A percentile compares a stretch with the other conserved stretches of the same genome.
Evolutionary conservation across 2,797 vertebrate species (phyloP).

Genomic region (Scarus forsteni): DNA sequence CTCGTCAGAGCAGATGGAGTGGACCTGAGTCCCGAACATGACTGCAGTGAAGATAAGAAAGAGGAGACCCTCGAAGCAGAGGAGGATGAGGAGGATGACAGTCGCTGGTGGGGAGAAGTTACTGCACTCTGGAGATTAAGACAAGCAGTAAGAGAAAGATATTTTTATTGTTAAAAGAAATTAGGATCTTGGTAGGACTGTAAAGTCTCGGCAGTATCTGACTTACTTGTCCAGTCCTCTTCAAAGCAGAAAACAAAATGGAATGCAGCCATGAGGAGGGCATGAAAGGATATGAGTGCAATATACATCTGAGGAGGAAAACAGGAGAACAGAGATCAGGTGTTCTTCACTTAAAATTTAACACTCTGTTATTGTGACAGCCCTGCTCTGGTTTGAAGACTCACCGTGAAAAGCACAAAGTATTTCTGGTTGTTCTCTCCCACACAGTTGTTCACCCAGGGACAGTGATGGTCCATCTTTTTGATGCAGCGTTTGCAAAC

Average conservation of each 20-base stretch:
- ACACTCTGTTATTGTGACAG: neutral
- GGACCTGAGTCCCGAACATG: constrained; percentile 98
- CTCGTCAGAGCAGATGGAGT: constrained; percentile 97
- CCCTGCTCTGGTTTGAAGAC: constrained; percentile 58
- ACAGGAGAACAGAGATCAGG: constrained; percentile 50
- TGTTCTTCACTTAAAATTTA: neutral
- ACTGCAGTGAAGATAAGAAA: constrained; percentile 98
- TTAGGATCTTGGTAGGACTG: neutral
- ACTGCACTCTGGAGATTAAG: constrained; percentile 90
- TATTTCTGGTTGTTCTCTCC: constrained; percentile 99
- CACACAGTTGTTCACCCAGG: constrained; percentile 99
- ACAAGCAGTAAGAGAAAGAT: neutral
- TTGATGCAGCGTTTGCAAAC: constrained; percentile 98
- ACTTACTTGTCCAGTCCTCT: constrained; percentile 98
- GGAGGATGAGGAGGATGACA: constrained; percentile 95
- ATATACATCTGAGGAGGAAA: constrained; percentile 95
- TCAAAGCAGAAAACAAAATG: constrained; percentile 98
- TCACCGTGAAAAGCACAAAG: constrained; percentile 99
- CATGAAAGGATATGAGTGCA: constrained; percentile 95
- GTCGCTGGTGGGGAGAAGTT: constrained; percentile 95
- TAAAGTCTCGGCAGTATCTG: neutral
- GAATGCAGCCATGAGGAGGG: constrained; percentile 93
- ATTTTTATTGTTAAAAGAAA: neutral
- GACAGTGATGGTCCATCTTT: constrained; percentile 99
- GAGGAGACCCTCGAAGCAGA: constrained; percentile 96